Base-by-base conservation (phyloP, 2,888 invertebrate species). In the Allacma fusca region DNA sequence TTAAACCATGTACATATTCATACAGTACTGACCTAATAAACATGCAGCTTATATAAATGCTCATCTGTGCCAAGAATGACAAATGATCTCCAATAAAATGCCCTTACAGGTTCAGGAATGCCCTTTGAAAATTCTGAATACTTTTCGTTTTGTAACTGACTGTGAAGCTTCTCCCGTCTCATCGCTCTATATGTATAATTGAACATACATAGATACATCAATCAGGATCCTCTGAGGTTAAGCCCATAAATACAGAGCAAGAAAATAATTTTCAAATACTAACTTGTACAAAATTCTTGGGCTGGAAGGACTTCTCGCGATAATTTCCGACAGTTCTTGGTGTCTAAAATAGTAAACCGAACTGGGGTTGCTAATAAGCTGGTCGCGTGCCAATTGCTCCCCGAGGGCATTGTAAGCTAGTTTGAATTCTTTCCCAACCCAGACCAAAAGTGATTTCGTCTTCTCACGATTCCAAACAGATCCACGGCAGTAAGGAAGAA, bases 281-380 rank as follows among this genome's bases (percentile, higher is more conserved):
- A 87, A 92, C 92, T 91, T 92, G 81, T 88, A 88, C 64, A 92
- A 87, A 43, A 91, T 85, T 0, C 86, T 87, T 0, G 91, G 90
- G 50, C 78, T 80, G 1, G 72, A 74, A 0, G 84, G 82, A 77
- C 84, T 83, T 13, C 83, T 84, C 0, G 85, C 80, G 0, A 93
- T 85, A 16, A 93, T 87, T 29, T 87, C 85, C 0, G 88, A 88
- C 19, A 94, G 88, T 87, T 95, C 94, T 19, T 88, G 85, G 59
- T 90, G 88, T 0, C 92, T 90, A 83, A 94, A 88, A 87, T 90
- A 92, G 86, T 90, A 93, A 43, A 94, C 87, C 0, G 94, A 87
- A 28, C 91, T 90, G 26, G 87, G 85, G 70, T 91, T 88, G 0
- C 93, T 93, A 67, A 94, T 85, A 43, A 89, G 87, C 84, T 92